Conservation (phyloP, 1,140 invertebrate species). For the Zaprionus capensis region DNA sequence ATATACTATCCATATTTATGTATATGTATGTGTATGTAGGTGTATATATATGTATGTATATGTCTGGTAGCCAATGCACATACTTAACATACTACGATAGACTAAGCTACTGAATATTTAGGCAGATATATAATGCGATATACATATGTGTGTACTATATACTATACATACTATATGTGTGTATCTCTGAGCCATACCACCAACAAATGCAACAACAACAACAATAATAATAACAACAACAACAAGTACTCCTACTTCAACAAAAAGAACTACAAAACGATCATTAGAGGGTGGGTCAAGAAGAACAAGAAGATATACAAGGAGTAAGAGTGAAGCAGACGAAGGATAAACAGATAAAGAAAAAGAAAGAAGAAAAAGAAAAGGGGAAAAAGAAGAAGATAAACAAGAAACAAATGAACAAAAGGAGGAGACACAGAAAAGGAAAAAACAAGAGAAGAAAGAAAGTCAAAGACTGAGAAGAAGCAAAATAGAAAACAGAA, state of each 20-base stretch:
- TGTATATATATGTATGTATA: conserved; percentile 15
- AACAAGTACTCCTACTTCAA: conserved; percentile 47
- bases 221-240: conserved; percentile 35
- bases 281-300: conserved; percentile 45
- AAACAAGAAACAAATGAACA: too few species aligned
- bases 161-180: conserved; percentile 35
- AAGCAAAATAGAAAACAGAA: not conserved
- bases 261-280: conserved; percentile 59
- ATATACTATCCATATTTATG: conserved; percentile 16
- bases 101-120: conserved; percentile 67
- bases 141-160: not conserved
- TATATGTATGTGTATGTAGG: not conserved
- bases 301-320: not conserved
- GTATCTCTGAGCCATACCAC: conserved; percentile 60
- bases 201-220: conserved; percentile 60
- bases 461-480: too few species aligned
- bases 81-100: conserved; percentile 31
- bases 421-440: too few species aligned
- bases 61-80: conserved; percentile 26
- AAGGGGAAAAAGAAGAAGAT: too few species aligned
- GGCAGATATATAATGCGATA: conserved; percentile 34
- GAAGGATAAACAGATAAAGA: too few species aligned
- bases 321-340: not conserved
- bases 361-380: too few species aligned
- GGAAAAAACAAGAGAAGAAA: too few species aligned